Conservation (phyloP, 2,888 invertebrate genomes). For the Acronicta leporina region DNA sequence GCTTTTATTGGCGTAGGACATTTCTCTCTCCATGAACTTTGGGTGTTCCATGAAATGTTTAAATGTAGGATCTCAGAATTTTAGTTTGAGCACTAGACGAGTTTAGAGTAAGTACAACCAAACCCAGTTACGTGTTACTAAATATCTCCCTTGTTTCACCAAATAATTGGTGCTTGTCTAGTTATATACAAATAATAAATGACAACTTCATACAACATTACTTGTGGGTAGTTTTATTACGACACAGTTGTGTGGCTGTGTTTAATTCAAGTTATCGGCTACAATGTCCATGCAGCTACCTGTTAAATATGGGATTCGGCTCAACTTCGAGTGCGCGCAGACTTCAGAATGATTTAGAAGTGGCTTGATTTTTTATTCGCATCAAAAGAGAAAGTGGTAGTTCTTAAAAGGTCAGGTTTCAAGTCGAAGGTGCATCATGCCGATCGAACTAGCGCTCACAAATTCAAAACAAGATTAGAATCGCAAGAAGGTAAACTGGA, state of each 20-base stretch:
- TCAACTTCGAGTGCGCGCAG: conserved; percentile 57
- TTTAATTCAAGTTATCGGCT: conserved; percentile 75
- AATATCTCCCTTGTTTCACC: neutral
- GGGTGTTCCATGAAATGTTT: too few species aligned
- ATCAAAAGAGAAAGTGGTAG: neutral
- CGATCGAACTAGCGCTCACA: too few species aligned
- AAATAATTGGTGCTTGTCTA: neutral
- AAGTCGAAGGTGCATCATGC: too few species aligned
- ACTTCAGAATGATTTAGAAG: conserved; percentile 47
- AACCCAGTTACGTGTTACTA: too few species aligned
- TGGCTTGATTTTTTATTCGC: neutral
- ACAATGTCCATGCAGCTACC: conserved; percentile 75
- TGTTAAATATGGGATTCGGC: conserved; percentile 78
- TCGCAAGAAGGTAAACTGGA: too few species aligned
- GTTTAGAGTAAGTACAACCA: too few species aligned
- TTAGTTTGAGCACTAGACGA: too few species aligned
- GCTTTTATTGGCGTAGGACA: too few species aligned
- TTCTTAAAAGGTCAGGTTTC: too few species aligned
- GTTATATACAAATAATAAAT: conserved; percentile 37
- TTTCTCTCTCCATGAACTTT: too few species aligned
- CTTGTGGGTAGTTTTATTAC: conserved; percentile 45
- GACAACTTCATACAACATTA: conserved; percentile 38
- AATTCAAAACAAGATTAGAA: too few species aligned
- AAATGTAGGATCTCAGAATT: too few species aligned
- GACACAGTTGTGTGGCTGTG: conserved; percentile 56